These are phyloP conservation scores for Pterois miles DNA, from an alignment of 2,797 vertebrate species.

Conservation along the genomic window DNA sequence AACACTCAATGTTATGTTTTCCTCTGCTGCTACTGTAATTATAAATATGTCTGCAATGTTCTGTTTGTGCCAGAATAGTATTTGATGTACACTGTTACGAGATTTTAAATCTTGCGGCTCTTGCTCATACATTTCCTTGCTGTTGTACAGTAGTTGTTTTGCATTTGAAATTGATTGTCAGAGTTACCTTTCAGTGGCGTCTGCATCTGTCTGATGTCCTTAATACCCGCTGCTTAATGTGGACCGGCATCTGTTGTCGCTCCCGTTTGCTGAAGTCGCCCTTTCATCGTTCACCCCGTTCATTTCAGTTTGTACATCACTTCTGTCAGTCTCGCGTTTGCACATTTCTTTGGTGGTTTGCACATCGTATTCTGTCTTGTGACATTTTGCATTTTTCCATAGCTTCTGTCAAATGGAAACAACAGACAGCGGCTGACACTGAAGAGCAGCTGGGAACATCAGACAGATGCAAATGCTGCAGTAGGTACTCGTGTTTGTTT, in stretches of 20 bases:
- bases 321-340: neutral
- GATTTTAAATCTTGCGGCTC: neutral
- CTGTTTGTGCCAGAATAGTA: neutral
- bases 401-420: neutral
- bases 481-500: neutral
- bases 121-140: neutral
- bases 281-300: neutral
- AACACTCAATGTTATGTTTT: neutral
- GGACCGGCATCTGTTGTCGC: slow-evolving; percentile 45
- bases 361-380: neutral
- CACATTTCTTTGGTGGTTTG: neutral
- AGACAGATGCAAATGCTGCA: neutral
- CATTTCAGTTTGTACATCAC: neutral
- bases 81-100: neutral
- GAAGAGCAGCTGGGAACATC: neutral
- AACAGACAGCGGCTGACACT: neutral
- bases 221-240: slow-evolving; percentile 48
- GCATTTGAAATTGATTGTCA: neutral
- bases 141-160: neutral
- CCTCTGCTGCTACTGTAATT: neutral
- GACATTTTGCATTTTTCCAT: slow-evolving; percentile 8
- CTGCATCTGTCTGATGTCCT: slow-evolving; percentile 45
- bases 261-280: slow-evolving; percentile 22
- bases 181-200: slow-evolving; percentile 16
- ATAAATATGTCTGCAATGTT: neutral